phyloP scores from a whole-genome alignment of 2,797 vertebrate genomes.

The Ataeniobius toweri region DNA sequence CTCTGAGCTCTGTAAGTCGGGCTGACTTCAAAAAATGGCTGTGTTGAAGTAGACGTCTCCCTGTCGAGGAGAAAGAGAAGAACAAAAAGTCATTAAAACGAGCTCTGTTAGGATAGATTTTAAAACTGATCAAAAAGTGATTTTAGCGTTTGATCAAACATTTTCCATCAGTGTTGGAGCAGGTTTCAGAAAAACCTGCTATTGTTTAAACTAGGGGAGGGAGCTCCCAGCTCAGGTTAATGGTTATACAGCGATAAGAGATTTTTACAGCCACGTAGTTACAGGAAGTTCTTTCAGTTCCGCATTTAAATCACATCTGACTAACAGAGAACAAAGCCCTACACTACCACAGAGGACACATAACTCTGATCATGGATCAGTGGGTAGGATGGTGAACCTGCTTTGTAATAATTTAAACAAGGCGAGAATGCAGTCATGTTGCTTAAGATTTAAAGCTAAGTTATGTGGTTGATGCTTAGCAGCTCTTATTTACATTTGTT shows the following conservation, averaged over 20 bases:
- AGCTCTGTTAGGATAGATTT: not conserved
- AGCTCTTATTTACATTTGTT: not conserved
- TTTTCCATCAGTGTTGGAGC: not conserved
- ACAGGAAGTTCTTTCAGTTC: constrained; percentile 19
- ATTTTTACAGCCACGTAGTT: constrained; percentile 2
- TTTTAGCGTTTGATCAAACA: not conserved
- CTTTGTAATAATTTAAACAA: not conserved
- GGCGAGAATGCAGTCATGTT: not conserved
- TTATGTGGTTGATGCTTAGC: not conserved
- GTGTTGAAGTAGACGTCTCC: not conserved
- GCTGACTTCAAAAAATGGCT: not conserved
- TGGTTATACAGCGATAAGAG: constrained; percentile 50
- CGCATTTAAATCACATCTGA: not conserved
- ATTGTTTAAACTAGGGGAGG: constrained; percentile 31
- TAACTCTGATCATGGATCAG: not conserved
- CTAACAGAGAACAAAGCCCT: not conserved
- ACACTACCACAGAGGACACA: not conserved
- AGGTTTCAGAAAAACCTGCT: not conserved
- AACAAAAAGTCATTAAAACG: not conserved
- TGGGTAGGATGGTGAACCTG: not conserved
- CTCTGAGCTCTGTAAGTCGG: not conserved
- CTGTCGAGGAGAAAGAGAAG: not conserved
- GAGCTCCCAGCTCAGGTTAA: constrained; percentile 40
- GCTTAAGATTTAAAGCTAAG: not conserved
- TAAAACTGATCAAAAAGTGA: not conserved